Conservation (phyloP, 2,797 vertebrate species). For the Remorina albescens region DNA sequence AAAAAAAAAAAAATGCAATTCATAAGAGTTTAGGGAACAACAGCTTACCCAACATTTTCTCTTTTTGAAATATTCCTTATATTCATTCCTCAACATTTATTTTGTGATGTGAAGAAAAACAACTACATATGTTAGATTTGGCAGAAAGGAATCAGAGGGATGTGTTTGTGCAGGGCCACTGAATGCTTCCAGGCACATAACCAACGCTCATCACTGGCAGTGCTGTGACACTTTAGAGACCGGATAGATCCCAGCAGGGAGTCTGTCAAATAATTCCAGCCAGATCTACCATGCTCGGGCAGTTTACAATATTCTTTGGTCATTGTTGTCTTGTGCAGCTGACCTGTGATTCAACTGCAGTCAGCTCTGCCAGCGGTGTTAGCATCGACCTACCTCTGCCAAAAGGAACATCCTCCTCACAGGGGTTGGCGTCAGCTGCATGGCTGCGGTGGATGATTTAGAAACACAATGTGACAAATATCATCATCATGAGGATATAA, state of each 20-base stretch:
- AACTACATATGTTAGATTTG: slow-evolving; percentile 4
- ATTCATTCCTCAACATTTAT: slow-evolving; percentile 1
- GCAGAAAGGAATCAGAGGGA: slow-evolving; percentile 29
- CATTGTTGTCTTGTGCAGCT: slow-evolving; percentile 37
- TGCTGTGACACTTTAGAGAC: slow-evolving; percentile 57
- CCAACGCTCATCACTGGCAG: slow-evolving; percentile 49
- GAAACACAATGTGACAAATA: background rate
- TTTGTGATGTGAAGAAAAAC: background rate
- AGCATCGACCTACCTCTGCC: slow-evolving; percentile 48
- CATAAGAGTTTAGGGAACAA: background rate
- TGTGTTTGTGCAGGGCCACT: slow-evolving; percentile 28
- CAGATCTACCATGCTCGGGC: slow-evolving; percentile 28
- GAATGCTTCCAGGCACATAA: slow-evolving; percentile 50
- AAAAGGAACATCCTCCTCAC: background rate
- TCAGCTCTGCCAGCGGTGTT: slow-evolving; percentile 14
- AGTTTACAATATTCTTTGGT: slow-evolving; percentile 22
- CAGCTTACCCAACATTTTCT: background rate
- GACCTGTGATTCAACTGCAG: slow-evolving; percentile 61
- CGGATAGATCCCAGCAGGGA: slow-evolving; percentile 57
- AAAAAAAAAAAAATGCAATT: background rate
- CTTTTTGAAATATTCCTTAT: slow-evolving; percentile 1
- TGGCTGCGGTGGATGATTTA: background rate
- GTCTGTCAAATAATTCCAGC: slow-evolving; percentile 51
- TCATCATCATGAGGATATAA: background rate
- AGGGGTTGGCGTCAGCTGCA: background rate